Percentiles rank a stretch among this genome's conserved stretches.
Conservation (phyloP, 2,888 invertebrate genomes). For the Thymelicus sylvestris region DNA sequence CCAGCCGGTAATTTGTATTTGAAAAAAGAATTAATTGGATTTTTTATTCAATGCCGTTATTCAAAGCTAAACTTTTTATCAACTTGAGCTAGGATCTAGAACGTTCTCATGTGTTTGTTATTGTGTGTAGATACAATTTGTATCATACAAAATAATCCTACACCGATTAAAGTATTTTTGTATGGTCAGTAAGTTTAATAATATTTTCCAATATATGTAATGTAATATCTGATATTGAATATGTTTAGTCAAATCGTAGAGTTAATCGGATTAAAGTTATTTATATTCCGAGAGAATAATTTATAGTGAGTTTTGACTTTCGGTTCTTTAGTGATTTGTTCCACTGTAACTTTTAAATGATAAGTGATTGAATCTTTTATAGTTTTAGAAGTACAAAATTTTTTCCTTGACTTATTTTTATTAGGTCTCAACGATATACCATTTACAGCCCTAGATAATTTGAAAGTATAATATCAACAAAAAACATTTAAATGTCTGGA, state of each 20-base stretch:
- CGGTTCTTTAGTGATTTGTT: constrained; percentile 38
- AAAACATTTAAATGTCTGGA: too few relatives aligned
- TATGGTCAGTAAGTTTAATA: too few relatives aligned
- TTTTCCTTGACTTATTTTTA: too few relatives aligned
- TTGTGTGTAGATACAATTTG: background rate
- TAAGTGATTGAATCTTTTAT: background rate
- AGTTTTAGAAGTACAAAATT: too few relatives aligned
- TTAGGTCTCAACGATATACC: too few relatives aligned
- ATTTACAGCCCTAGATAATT: too few relatives aligned
- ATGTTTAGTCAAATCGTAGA: constrained; percentile 27
- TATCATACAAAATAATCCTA: background rate
- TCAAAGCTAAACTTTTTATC: constrained; percentile 32
- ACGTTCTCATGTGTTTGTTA: constrained; percentile 1
- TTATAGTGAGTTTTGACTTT: constrained; percentile 54
- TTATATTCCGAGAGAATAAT: constrained; percentile 56
- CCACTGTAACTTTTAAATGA: background rate
- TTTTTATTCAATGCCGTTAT: constrained; percentile 45
- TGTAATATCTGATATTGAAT: background rate
- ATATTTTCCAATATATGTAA: too few relatives aligned
- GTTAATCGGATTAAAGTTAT: constrained; percentile 48
- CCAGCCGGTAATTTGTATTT: constrained; percentile 43
- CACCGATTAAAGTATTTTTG: too few relatives aligned
- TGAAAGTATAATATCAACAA: too few relatives aligned
- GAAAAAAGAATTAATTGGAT: constrained; percentile 47
- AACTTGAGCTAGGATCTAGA: constrained; percentile 21